Conservation (phyloP, 2,888 invertebrate genomes). For the Epinotia nisella region DNA sequence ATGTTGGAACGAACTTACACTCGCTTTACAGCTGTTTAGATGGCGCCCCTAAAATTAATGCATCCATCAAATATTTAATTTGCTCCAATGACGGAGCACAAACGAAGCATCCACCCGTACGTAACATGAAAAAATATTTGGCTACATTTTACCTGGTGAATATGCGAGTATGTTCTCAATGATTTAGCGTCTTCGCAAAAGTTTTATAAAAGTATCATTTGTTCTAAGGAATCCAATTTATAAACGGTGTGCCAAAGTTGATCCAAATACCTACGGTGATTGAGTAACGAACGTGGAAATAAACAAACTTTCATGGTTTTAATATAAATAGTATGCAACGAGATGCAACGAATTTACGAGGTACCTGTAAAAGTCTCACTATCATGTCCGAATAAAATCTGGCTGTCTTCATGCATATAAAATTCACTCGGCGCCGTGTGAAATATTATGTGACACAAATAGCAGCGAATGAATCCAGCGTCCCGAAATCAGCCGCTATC, state of each 20-base stretch:
- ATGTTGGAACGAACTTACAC: conserved; percentile 71
- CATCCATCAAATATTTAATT: conserved; percentile 68
- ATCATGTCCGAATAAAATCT: conserved; percentile 69
- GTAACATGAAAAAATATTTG: conserved; percentile 34
- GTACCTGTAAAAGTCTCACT: conserved; percentile 44
- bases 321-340: neutral
- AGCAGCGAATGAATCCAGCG: conserved; percentile 70
- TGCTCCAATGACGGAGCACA: conserved; percentile 49
- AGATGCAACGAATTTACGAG: no score
- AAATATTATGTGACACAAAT: conserved; percentile 76
- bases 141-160: conserved; percentile 33
- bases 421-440: conserved; percentile 69
- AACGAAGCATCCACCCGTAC: conserved; percentile 25
- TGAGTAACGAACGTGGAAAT: neutral
- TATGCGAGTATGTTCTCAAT: neutral
- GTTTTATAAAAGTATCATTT: no score
- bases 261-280: neutral
- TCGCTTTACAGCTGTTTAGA: conserved; percentile 65
- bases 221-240: no score
- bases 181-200: neutral
- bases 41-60: conserved; percentile 62
- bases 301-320: neutral
- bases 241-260: no score
- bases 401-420: conserved; percentile 75
- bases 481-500: conserved; percentile 67